phyloP scores from a whole-genome alignment of 2,888 invertebrate genomes.

The Blera fallax region DNA sequence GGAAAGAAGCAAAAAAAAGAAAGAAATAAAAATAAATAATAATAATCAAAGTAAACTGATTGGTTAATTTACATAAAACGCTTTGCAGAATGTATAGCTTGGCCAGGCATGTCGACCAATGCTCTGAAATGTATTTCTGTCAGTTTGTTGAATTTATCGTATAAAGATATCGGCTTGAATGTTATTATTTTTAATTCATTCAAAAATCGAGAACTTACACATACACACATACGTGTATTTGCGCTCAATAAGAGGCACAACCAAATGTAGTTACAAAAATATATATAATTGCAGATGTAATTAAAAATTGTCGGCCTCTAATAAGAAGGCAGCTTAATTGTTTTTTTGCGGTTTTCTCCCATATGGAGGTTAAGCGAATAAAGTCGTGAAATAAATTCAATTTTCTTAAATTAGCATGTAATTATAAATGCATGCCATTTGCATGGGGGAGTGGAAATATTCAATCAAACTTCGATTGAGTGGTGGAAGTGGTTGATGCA shows the following conservation, averaged over 20 bases:
- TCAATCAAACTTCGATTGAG: neutral
- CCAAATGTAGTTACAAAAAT: neutral
- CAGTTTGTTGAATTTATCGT: slow-evolving; percentile 20
- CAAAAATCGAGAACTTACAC: slow-evolving; percentile 11
- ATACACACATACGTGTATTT: too few species aligned
- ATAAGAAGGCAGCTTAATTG: neutral
- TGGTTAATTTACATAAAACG: slow-evolving; percentile 68
- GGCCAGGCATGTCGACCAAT: neutral
- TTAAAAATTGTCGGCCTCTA: slow-evolving; percentile 1
- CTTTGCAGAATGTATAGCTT: slow-evolving; percentile 7
- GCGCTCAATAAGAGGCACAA: neutral
- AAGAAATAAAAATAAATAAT: slow-evolving; percentile 1
- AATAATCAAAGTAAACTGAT: slow-evolving; percentile 64
- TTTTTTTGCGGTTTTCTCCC: neutral
- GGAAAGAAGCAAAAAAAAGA: slow-evolving; percentile 13
- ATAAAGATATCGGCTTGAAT: slow-evolving; percentile 52
- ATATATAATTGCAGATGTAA: neutral
- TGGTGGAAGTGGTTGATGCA: neutral
- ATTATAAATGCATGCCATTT: neutral
- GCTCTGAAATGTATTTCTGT: slow-evolving; percentile 7
- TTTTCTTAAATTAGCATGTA: neutral
- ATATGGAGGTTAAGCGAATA: neutral
- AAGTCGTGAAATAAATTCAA: neutral
- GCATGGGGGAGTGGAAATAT: neutral
- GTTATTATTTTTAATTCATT: slow-evolving; percentile 39